phyloP scores from a whole-genome alignment of 2,113 vertebrate genomes.

The Girardinichthys multiradiatus region DNA sequence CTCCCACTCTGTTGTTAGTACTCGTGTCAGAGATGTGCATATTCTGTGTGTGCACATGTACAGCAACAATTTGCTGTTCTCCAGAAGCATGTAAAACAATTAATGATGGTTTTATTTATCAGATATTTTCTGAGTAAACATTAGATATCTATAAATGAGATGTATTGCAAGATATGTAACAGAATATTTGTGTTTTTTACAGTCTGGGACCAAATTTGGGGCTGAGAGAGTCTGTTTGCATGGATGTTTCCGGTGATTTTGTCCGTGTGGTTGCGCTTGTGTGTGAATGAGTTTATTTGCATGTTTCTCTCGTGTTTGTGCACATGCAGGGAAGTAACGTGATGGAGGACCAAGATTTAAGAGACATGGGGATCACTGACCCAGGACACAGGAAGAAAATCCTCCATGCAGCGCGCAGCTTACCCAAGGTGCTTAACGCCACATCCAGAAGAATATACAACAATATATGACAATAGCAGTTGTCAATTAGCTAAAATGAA shows the following conservation, averaged over 20 bases:
- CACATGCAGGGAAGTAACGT: conserved; percentile 89
- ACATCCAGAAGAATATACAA: conserved; percentile 4
- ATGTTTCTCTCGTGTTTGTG: conserved; percentile 55
- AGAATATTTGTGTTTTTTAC: conserved; percentile 11
- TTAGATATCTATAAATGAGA: not conserved
- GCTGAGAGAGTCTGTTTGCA: conserved; percentile 21
- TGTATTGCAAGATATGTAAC: not conserved
- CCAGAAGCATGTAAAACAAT: conserved; percentile 15
- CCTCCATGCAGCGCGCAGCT: conserved; percentile 89
- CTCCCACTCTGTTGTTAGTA: conserved; percentile 65
- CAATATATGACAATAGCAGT: not conserved
- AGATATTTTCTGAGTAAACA: conserved; percentile 14
- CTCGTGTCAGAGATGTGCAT: conserved; percentile 62
- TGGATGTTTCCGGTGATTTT: conserved; percentile 7
- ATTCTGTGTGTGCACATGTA: conserved; percentile 19
- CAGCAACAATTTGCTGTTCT: conserved; percentile 17
- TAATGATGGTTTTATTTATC: conserved; percentile 20
- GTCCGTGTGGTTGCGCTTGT: conserved; percentile 23
- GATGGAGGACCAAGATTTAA: conserved; percentile 97
- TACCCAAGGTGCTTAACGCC: conserved; percentile 88
- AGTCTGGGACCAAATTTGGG: conserved; percentile 8
- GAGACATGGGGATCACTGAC: conserved; percentile 93
- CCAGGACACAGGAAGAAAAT: conserved; percentile 93
- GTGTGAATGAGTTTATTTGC: conserved; percentile 59
- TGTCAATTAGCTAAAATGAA: conserved; percentile 10